A percentile compares a stretch with the other conserved stretches of the same genome.
phyloP scores from a whole-genome alignment of 2,888 invertebrate genomes.

The Oconnorella tubifera region DNA sequence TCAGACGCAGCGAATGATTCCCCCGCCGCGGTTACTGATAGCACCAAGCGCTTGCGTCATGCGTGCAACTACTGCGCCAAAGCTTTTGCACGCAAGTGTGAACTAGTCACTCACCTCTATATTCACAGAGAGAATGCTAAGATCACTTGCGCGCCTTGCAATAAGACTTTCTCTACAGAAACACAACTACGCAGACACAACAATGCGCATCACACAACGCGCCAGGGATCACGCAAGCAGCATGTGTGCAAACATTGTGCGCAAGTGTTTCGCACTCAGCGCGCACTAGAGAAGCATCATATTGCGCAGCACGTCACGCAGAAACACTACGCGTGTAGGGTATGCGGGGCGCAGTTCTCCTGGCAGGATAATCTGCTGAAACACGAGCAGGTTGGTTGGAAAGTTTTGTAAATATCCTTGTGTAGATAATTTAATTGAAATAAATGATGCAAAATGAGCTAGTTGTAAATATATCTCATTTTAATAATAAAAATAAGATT shows the following conservation, averaged over 20 bases:
- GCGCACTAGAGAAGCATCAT: slow-evolving; percentile 31
- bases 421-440: neutral
- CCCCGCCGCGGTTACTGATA: too few relatives aligned
- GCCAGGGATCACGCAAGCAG: slow-evolving; percentile 1
- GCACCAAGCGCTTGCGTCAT: slow-evolving; percentile 5
- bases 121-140: slow-evolving; percentile 29
- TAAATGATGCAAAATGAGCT: neutral
- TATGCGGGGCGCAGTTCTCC: slow-evolving; percentile 29
- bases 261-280: slow-evolving; percentile 8
- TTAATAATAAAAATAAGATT: neutral
- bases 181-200: slow-evolving; percentile 23
- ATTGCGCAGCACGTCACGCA: slow-evolving; percentile 22
- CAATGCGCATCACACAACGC: slow-evolving; percentile 20
- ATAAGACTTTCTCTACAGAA: slow-evolving; percentile 26
- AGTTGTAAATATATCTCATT: neutral
- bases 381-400: slow-evolving; percentile 21
- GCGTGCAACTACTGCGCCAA: slow-evolving; percentile 18
- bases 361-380: slow-evolving; percentile 29
- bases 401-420: neutral
- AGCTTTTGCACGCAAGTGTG: slow-evolving; percentile 20
- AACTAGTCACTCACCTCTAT: slow-evolving; percentile 26
- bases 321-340: slow-evolving; percentile 24
- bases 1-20: too few relatives aligned
- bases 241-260: slow-evolving; percentile 17
- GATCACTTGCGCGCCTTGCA: slow-evolving; percentile 23